These are phyloP conservation scores for Hippocampus mohnikei DNA, from an alignment of 2,113 vertebrate species.

Conservation along the genomic window DNA sequence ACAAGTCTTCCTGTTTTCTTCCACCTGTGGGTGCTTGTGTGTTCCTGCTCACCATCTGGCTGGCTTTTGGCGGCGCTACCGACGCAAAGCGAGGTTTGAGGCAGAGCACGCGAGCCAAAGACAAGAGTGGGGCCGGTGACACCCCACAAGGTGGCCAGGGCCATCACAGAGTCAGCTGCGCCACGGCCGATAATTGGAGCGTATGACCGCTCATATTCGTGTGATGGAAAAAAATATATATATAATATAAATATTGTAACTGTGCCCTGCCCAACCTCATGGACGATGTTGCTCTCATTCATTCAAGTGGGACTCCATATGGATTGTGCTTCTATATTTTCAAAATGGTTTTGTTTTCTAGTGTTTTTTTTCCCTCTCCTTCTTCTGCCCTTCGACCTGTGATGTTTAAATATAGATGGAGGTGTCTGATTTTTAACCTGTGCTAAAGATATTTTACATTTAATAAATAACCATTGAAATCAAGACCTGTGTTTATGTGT, in stretches of 20 bases:
- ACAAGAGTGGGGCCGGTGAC: conserved; percentile 5
- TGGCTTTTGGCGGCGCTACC: conserved; percentile 41
- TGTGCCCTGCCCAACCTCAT: conserved; percentile 56
- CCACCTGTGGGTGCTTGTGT: conserved; percentile 70
- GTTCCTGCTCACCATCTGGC: conserved; percentile 70
- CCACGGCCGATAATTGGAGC: conserved; percentile 23
- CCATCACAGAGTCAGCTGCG: conserved; percentile 2
- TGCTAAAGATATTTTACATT: conserved; percentile 86
- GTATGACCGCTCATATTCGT: conserved; percentile 19
- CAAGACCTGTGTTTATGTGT: conserved; percentile 26
- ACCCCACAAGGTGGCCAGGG: neutral
- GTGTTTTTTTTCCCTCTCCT: neutral
- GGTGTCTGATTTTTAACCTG: conserved; percentile 83
- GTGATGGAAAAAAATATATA: conserved; percentile 1
- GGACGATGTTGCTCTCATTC: conserved; percentile 52
- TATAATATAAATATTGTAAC: conserved; percentile 4
- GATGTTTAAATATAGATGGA: conserved; percentile 77
- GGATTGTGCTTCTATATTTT: conserved; percentile 69
- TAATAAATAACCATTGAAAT: conserved; percentile 83
- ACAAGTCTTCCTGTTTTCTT: conserved; percentile 72
- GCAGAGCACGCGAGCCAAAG: conserved; percentile 46
- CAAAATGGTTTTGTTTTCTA: conserved; percentile 68
- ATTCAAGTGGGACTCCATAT: conserved; percentile 63
- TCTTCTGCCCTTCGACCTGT: conserved; percentile 56
- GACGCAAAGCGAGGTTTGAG: conserved; percentile 68